These are phyloP conservation scores for Epinephelus fuscoguttatus DNA, from an alignment of 2,113 vertebrate genomes.

Conservation along the genomic window DNA sequence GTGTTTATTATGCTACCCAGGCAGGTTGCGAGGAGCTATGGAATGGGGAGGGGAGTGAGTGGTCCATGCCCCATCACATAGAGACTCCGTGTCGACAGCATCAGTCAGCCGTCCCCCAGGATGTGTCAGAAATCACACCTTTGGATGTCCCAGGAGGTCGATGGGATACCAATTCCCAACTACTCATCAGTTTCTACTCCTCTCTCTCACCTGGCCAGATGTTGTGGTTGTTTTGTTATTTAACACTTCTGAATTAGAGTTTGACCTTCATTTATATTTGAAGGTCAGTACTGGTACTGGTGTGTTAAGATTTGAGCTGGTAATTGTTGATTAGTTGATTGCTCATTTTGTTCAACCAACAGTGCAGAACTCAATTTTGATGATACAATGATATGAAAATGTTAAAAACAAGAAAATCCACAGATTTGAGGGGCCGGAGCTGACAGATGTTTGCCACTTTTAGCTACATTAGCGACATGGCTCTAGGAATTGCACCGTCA, in stretches of 20 bases:
- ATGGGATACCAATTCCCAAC: slow-evolving; percentile 78
- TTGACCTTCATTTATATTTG: neutral
- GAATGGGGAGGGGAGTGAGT: slow-evolving; percentile 51
- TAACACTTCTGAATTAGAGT: neutral
- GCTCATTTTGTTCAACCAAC: neutral
- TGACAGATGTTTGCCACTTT: neutral
- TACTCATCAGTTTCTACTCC: slow-evolving; percentile 66
- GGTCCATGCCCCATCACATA: slow-evolving; percentile 63
- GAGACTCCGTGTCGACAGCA: slow-evolving; percentile 84
- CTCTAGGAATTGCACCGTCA: neutral
- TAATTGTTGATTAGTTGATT: neutral
- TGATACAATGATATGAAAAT: neutral
- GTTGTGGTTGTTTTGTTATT: slow-evolving; percentile 45
- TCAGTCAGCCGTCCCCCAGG: slow-evolving; percentile 87
- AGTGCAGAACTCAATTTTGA: neutral
- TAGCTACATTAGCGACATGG: neutral
- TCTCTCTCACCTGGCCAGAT: slow-evolving; percentile 55
- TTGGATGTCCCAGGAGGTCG: slow-evolving; percentile 73
- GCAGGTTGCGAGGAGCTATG: slow-evolving; percentile 69
- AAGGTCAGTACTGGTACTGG: neutral
- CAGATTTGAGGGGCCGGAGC: neutral
- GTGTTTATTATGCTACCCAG: slow-evolving; percentile 83
- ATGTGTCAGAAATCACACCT: slow-evolving; percentile 89
- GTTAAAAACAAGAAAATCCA: neutral
- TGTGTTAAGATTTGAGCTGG: neutral